Evolutionary conservation across 1,140 invertebrate species (phyloP).

Genomic region (Trichonephila clavata): DNA sequence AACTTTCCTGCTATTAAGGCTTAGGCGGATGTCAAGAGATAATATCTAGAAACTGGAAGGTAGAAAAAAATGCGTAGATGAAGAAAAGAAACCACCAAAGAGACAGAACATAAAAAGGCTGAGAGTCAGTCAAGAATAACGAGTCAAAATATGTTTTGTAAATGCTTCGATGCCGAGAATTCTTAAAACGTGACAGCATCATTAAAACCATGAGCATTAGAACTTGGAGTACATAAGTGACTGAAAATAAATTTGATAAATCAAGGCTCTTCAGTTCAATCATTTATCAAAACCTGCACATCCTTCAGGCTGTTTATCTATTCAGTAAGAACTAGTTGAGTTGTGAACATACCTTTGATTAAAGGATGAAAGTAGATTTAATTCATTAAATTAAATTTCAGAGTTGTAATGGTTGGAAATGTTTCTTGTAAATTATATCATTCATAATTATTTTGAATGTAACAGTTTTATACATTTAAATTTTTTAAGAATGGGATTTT

Average conservation of each 20-base stretch:
- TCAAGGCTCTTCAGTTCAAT: not conserved
- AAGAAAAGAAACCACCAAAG: not conserved
- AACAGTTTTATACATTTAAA: too few species aligned
- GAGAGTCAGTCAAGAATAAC: constrained; percentile 20
- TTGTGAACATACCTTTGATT: too few species aligned
- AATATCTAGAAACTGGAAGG: not conserved
- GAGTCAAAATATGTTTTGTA: constrained; percentile 1
- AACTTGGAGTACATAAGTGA: not conserved
- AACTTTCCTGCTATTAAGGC: not conserved
- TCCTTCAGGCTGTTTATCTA: too few species aligned
- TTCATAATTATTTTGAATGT: too few species aligned
- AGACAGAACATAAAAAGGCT: not conserved
- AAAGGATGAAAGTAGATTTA: too few species aligned
- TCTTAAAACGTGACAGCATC: not conserved
- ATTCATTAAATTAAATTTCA: too few species aligned
- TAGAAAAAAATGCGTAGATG: not conserved
- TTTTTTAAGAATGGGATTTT: too few species aligned
- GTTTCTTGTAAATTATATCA: too few species aligned
- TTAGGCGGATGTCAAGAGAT: not conserved
- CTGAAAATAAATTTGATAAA: not conserved
- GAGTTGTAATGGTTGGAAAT: too few species aligned
- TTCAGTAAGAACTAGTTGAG: too few species aligned
- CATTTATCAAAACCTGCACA: too few species aligned
- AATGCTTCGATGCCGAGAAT: constrained; percentile 12
- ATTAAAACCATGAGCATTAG: not conserved